phyloP scores from a whole-genome alignment of 2,888 invertebrate genomes.

The Rhamphomyia laevipes region DNA sequence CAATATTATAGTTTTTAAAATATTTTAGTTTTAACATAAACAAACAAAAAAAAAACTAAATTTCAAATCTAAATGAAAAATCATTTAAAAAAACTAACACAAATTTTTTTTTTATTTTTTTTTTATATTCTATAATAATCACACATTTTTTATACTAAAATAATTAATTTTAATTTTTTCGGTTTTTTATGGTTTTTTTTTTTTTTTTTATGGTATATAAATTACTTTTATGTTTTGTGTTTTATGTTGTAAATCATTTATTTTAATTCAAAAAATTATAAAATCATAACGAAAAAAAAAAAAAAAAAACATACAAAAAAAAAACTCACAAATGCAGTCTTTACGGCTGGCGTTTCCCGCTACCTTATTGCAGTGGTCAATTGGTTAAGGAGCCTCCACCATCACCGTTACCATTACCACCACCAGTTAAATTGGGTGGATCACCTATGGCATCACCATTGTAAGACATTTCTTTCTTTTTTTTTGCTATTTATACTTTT shows the following conservation, averaged over 20 bases:
- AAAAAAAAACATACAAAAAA: slow-evolving; percentile 8
- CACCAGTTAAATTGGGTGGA: slow-evolving; percentile 63
- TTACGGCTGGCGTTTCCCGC: slow-evolving; percentile 93
- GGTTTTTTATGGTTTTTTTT: background rate
- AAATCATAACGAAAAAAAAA: slow-evolving; percentile 4
- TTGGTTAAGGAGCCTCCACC: slow-evolving; percentile 59
- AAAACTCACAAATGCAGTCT: slow-evolving; percentile 50
- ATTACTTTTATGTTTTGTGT: background rate
- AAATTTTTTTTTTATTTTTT: background rate
- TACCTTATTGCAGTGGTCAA: slow-evolving; percentile 87
- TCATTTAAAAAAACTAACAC: background rate
- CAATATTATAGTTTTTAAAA: slow-evolving; percentile 12
- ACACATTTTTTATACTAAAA: background rate
- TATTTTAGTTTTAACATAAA: background rate
- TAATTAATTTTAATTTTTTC: background rate
- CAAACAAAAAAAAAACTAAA: background rate
- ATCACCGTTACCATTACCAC: slow-evolving; percentile 66
- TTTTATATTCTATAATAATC: no score
- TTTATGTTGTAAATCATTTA: background rate
- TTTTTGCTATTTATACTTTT: no score
- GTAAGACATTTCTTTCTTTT: slow-evolving; percentile 38
- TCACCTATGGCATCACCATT: slow-evolving; percentile 55
- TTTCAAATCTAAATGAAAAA: background rate
- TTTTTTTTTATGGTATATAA: background rate
- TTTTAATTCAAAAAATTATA: background rate